Evolutionary conservation across 1,140 invertebrate genomes (phyloP), one percentile per base, ranked within the genome.

Genomic region (Sycophila sp.): DNA sequence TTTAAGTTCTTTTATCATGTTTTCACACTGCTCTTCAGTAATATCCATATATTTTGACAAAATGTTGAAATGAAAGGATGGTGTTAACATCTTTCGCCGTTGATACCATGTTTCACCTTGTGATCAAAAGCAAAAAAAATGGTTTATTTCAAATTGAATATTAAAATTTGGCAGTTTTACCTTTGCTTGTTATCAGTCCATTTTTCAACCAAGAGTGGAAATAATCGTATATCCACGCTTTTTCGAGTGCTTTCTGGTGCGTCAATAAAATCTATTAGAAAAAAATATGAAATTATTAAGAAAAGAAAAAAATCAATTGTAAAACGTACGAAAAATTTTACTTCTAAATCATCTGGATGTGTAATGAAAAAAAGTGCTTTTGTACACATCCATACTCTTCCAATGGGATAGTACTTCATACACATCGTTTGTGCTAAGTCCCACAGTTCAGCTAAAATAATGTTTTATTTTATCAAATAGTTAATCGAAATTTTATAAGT

Each of bases 341-440:
- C 80, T 63, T 77, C 78, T 0, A 74, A 28, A 55, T 81, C 79
- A 19, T 81, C 71, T 2, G 80, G 80, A 69, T 81, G 77, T 51
- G 42, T 66, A 55, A 76, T 49, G 64, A 65, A 56, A 15, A 76
- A 6, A 0, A 63, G 26, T 1, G 68, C 32, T 17, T n/a, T 1
- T 2, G 15, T 8, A 3, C 69, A 42, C 19, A 28, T 30, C 72
- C 72, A 78, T 1, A 77, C 2, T 65, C 56, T 70, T 13, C 34
- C 77, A 60, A 76, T 75, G 7, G 79, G 78, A 69, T 82, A 80
- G 69, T 78, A 78, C 7, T 72, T 28, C 2, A 62, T 26, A 15
- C 40, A 45, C 11, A 70, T 7, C 24, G 38, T 28, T 1, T 69
- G 42, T 0, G 76, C 0, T 4, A 45, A 11, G 4, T 15, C 6